Evolutionary conservation across 2,113 vertebrate species (phyloP), one percentile per base, ranked within the genome.

Genomic region (Oncorhynchus nerka): DNA sequence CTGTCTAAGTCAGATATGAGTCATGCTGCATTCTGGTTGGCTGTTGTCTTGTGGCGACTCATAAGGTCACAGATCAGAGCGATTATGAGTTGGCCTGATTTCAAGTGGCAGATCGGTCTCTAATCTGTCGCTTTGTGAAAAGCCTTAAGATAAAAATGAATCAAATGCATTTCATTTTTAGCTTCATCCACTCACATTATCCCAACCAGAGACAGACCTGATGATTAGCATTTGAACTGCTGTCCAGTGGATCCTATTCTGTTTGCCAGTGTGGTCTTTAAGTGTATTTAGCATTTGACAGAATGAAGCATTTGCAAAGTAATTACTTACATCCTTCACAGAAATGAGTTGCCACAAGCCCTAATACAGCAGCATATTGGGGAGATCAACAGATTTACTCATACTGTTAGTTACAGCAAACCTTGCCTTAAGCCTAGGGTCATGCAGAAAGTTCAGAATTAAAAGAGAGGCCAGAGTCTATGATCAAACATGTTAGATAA

Each of bases 401-500:
- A 71, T 62, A 39, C 28, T 34, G 55, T 64, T 39, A 73, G 68
- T 55, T 55, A 16, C 51, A 49, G 26, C 70, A 75, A 78, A 78
- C 73, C 73, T 75, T 82, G 73, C 69, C 80, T 82, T 61, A 30
- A 6, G 34, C 34, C 34, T 8, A 62, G 67, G 65, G 39, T 82
- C 74, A 69, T 69, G 59, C 75, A 76, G 68, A 30, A 72, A 91
- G 87, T 90, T 86, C 88, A 89, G 90, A 90, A 92, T 92, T 91
- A 90, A 91, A 90, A 89, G 82, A 82, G 77, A 78, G 68, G 82
- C 74, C 71, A 75, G 68, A 22, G 78, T 67, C 61, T 68, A 5
- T 30, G 76, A 81, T 66, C 32, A 55, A 28, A 28, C 30, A 61
- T 28, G 48, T 32, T 19, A 30, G 65, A 67, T 30, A 67, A 67